Conservation (phyloP, 2,888 invertebrate genomes). For the Drosophila melanosoma region DNA sequence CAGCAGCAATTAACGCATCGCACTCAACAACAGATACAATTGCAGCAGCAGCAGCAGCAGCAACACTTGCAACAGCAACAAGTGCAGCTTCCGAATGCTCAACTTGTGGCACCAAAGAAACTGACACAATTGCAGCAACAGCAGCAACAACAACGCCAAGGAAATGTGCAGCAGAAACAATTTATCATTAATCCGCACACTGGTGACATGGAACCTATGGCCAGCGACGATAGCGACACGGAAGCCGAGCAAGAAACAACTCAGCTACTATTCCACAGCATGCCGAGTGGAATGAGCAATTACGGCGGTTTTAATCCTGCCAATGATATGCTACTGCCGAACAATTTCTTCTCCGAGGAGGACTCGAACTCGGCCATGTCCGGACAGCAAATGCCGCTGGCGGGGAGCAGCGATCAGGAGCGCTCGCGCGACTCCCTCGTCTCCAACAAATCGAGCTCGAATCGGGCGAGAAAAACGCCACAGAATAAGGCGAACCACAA, state of each 20-base stretch:
- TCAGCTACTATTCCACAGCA: slow-evolving; percentile 64
- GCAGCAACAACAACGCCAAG: slow-evolving; percentile 50
- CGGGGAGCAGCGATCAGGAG: slow-evolving; percentile 86
- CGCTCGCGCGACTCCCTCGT: slow-evolving; percentile 85
- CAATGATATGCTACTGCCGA: slow-evolving; percentile 71
- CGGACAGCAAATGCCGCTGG: slow-evolving; percentile 77
- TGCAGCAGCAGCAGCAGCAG: slow-evolving; percentile 51
- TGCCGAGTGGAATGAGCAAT: slow-evolving; percentile 44
- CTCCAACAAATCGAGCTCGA: slow-evolving; percentile 84
- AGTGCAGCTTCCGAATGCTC: slow-evolving; percentile 31
- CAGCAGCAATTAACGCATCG: slow-evolving; percentile 43
- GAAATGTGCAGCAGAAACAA: slow-evolving; percentile 86
- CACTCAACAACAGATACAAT: slow-evolving; percentile 40
- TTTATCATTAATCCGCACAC: slow-evolving; percentile 96
- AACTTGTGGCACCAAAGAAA: slow-evolving; percentile 45
- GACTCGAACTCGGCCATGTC: slow-evolving; percentile 86
- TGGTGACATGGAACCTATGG: slow-evolving; percentile 93
- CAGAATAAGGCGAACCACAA: slow-evolving; percentile 45
- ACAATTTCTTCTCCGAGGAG: slow-evolving; percentile 83
- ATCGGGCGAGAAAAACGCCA: slow-evolving; percentile 61
- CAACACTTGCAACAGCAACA: slow-evolving; percentile 43
- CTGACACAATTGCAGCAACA: slow-evolving; percentile 39
- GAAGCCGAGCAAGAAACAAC: slow-evolving; percentile 86
- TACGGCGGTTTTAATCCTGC: slow-evolving; percentile 73
- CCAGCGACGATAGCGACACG: slow-evolving; percentile 88